phyloP scores from a whole-genome alignment of 2,113 vertebrate species.

The Ivindomyrus marchei region DNA sequence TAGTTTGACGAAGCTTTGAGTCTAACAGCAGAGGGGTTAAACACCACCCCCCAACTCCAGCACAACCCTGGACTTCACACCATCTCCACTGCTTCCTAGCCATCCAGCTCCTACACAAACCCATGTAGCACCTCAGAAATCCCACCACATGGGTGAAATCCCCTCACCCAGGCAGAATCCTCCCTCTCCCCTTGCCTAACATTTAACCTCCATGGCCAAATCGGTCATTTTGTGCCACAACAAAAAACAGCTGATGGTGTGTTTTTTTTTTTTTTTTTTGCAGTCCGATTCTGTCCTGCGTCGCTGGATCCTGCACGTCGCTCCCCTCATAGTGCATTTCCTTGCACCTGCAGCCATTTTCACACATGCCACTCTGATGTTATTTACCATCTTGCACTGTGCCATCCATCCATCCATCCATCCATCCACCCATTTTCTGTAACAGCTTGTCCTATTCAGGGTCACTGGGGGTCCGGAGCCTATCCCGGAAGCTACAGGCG shows the following conservation, averaged over 20 bases:
- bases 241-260: not conserved
- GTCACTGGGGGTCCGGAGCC: not conserved
- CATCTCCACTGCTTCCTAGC: not conserved
- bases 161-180: not conserved
- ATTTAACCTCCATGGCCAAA: not conserved
- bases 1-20: not conserved
- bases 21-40: not conserved
- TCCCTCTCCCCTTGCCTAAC: not conserved
- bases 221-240: not conserved
- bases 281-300: not conserved
- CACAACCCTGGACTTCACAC: not conserved
- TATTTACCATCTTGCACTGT: not conserved
- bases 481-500: not conserved
- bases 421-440: not conserved
- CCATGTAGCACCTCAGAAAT: not conserved
- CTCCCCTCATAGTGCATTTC: not conserved
- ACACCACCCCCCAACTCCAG: not conserved
- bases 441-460: not conserved
- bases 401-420: not conserved
- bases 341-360: not conserved
- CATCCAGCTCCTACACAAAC: not conserved
- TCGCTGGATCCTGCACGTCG: not conserved
- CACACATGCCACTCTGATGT: not conserved
- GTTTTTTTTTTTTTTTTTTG: not conserved
- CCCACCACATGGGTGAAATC: not conserved